These are phyloP conservation scores for Drusus annulatus DNA, from an alignment of 1,140 invertebrate genomes.

Conservation along the genomic window DNA sequence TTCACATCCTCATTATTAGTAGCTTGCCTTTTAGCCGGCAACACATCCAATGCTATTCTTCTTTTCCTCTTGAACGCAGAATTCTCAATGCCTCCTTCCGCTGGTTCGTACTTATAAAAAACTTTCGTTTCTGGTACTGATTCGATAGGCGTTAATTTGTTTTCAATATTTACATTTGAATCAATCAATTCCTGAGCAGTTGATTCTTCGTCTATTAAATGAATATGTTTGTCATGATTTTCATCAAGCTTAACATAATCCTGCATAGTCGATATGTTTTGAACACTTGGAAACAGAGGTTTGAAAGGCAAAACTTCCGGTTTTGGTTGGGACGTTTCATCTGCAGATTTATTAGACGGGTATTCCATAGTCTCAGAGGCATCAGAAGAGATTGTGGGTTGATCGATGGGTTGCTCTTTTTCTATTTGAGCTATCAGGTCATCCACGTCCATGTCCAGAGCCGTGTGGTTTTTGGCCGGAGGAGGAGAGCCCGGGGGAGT, in stretches of 20 bases:
- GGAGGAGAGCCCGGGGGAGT: slow-evolving; percentile 23
- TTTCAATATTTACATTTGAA: slow-evolving; percentile 10
- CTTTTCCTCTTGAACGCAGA: slow-evolving; percentile 53
- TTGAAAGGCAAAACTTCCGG: slow-evolving; percentile 40
- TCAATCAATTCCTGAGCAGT: neutral
- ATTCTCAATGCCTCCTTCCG: slow-evolving; percentile 48
- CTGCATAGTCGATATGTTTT: slow-evolving; percentile 20
- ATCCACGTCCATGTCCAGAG: slow-evolving; percentile 56
- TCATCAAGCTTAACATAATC: neutral
- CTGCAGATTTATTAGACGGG: slow-evolving; percentile 31
- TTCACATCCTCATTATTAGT: slow-evolving; percentile 22
- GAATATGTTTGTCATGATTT: neutral
- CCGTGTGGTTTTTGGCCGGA: slow-evolving; percentile 37
- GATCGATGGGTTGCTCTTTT: slow-evolving; percentile 55
- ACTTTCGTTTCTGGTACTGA: slow-evolving; percentile 37
- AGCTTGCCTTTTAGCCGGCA: slow-evolving; percentile 42
- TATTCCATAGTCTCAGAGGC: slow-evolving; percentile 46
- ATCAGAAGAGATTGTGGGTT: slow-evolving; percentile 43
- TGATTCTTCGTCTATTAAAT: neutral
- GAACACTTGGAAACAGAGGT: slow-evolving; percentile 49
- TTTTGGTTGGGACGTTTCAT: slow-evolving; percentile 41
- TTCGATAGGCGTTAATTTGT: neutral
- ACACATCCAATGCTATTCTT: slow-evolving; percentile 53
- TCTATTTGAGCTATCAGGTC: slow-evolving; percentile 57
- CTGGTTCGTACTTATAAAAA: slow-evolving; percentile 51